Evolutionary conservation across 2,888 invertebrate genomes (phyloP).

Genomic region (Salpingus planirostris): DNA sequence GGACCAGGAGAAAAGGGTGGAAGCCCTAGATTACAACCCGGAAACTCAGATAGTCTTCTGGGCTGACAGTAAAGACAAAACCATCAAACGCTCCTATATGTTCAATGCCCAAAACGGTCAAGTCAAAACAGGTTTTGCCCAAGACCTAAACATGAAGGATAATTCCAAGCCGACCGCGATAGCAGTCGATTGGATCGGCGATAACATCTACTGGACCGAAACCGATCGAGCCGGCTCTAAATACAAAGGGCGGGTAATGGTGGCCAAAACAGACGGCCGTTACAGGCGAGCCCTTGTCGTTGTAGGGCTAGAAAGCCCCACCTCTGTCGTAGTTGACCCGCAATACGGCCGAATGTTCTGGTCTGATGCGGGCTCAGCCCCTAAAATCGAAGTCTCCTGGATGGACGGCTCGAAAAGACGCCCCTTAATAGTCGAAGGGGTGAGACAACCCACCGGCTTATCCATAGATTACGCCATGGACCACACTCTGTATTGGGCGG

Average conservation of each 20-base stretch:
- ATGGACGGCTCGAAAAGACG: constrained; percentile 91
- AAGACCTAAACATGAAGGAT: constrained; percentile 78
- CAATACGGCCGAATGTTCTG: constrained; percentile 82
- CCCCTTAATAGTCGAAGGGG: constrained; percentile 67
- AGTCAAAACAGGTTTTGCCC: constrained; percentile 74
- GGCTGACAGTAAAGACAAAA: constrained; percentile 87
- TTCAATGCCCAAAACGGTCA: constrained; percentile 67
- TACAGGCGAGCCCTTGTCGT: constrained; percentile 74
- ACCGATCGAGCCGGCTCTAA: constrained; percentile 65
- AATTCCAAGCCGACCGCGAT: constrained; percentile 79
- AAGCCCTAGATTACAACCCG: constrained; percentile 86
- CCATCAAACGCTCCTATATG: constrained; percentile 87
- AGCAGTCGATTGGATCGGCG: constrained; percentile 89
- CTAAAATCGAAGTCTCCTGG: constrained; percentile 93
- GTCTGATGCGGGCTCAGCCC: constrained; percentile 84
- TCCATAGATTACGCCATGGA: constrained; percentile 86
- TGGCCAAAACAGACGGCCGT: constrained; percentile 81
- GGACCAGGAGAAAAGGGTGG: constrained; percentile 77
- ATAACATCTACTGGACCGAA: constrained; percentile 93
- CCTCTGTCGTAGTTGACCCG: constrained; percentile 82
- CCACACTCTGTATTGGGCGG: constrained; percentile 91
- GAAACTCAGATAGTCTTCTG: constrained; percentile 82
- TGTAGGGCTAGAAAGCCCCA: constrained; percentile 75
- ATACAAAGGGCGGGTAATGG: constrained; percentile 74
- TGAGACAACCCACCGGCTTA: constrained; percentile 82